Conservation (phyloP, 1,140 invertebrate genomes). For the Stegodyphus mimosarum region DNA sequence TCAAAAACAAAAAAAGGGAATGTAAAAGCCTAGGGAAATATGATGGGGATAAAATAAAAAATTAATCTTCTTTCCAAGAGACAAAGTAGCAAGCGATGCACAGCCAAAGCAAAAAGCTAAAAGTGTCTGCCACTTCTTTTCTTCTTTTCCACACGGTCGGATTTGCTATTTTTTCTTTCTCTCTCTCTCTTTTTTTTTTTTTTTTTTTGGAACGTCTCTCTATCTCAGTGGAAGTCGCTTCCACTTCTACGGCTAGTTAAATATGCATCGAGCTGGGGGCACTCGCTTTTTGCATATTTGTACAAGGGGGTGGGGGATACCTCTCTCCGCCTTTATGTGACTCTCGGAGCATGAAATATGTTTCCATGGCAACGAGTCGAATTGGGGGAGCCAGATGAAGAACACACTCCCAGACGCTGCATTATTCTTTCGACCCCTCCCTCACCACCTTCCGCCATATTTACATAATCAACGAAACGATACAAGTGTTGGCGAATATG, state of each 20-base stretch:
- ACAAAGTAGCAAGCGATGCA: conserved; percentile 38
- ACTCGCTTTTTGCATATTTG: conserved; percentile 58
- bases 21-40: background rate
- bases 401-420: conserved; percentile 5
- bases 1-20: background rate
- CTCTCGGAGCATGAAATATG: conserved; percentile 61
- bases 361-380: conserved; percentile 36
- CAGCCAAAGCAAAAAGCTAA: conserved; percentile 8
- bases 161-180: background rate
- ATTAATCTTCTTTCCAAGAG: conserved; percentile 43
- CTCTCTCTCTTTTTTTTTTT: background rate
- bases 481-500: conserved; percentile 49
- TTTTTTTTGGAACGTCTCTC: background rate
- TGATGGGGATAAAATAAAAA: conserved; percentile 33
- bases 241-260: conserved; percentile 54
- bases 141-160: background rate
- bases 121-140: conserved; percentile 32
- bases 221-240: background rate
- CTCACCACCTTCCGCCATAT: background rate
- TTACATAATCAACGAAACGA: conserved; percentile 60
- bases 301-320: conserved; percentile 18
- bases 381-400: background rate
- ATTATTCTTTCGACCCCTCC: background rate
- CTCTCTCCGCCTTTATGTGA: conserved; percentile 49
- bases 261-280: conserved; percentile 38